Evolutionary conservation across 2,113 vertebrate genomes (phyloP), one percentile per base, ranked within the genome.

Genomic region (Fulmarus glacialis): DNA sequence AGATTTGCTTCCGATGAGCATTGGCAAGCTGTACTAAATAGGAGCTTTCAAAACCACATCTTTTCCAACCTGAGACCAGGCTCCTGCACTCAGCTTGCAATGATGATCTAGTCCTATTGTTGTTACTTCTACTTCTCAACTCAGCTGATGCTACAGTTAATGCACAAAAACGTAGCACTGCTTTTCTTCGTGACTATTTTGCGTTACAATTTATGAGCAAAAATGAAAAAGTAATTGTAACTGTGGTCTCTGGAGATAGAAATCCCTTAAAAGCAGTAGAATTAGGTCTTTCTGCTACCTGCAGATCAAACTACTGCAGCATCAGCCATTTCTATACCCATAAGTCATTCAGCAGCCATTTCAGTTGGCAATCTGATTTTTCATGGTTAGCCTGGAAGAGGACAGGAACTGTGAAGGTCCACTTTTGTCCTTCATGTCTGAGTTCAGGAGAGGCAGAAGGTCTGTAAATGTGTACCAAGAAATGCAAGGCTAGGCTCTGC

Each of bases 261-360:
- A 93, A 60, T 79, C 73, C 73, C 89, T 72, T 72, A 82, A 95
- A 96, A 96, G 91, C 55, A 52, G 47, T 36, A 59, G 86, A 84
- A 89, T 87, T 92, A 59, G 53, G 81, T 94, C 72, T 78, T 64
- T 19, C 43, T 89, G 77, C 68, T 95, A 59, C 86, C 56, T 81
- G 75, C 63, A 83, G 90, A 82, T 93, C 85, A 45, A 90, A 34
- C 80, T 70, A 18, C 53, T 96, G 88, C 88, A 84, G 80, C 80
- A 52, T 95, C 88, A 95, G 83, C 89, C 38, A 2, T 89, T 96
- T 84, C 80, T 90, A 0, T 50, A 59, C 47, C 88, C 7, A 0
- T 83, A 71, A 83, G 75, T 94, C 82, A 78, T 56, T 91, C 79
- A 55, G 79, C 83, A 93, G 52, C 90, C 43, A 1, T 93, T 93